Percentiles rank a stretch among this genome's conserved stretches.
Conservation (phyloP, 2,113 vertebrate genomes). For the Takifugu flavidus region DNA sequence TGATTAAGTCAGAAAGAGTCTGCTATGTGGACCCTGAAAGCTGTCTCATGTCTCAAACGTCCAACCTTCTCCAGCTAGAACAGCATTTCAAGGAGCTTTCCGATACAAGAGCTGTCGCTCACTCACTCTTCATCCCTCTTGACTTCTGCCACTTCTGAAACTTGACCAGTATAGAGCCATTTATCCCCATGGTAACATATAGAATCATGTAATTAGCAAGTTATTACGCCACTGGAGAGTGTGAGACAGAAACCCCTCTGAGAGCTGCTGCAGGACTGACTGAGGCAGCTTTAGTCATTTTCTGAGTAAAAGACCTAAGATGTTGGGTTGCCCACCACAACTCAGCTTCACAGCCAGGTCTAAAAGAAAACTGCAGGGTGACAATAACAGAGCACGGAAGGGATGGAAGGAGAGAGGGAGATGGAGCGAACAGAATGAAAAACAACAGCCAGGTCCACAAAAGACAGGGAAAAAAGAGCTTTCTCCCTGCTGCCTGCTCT, state of each 20-base stretch:
- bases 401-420: constrained; percentile 6
- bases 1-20: too few relatives aligned
- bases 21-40: too few relatives aligned
- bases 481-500: constrained; percentile 36
- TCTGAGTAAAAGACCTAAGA: constrained; percentile 6
- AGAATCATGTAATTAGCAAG: constrained; percentile 49
- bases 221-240: constrained; percentile 34
- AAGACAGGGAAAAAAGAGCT: constrained; percentile 61
- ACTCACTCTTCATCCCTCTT: constrained; percentile 15
- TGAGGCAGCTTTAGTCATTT: constrained; percentile 14
- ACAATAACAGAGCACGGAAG: constrained; percentile 32
- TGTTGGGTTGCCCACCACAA: constrained; percentile 17
- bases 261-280: neutral
- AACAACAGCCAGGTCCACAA: constrained; percentile 41
- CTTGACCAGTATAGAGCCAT: constrained; percentile 34
- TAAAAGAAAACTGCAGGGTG: constrained; percentile 40
- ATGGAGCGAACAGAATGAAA: constrained; percentile 40
- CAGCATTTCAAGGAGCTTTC: constrained; percentile 15
- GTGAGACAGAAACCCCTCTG: constrained; percentile 7
- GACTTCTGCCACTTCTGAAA: constrained; percentile 25
- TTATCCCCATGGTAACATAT: constrained; percentile 32
- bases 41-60: too few relatives aligned
- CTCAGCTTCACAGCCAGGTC: constrained; percentile 27
- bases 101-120: constrained; percentile 26
- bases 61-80: too few relatives aligned